Evolutionary conservation across 2,113 vertebrate genomes (phyloP), one percentile per base, ranked within the genome.

Genomic region (Heloderma charlesbogerti): DNA sequence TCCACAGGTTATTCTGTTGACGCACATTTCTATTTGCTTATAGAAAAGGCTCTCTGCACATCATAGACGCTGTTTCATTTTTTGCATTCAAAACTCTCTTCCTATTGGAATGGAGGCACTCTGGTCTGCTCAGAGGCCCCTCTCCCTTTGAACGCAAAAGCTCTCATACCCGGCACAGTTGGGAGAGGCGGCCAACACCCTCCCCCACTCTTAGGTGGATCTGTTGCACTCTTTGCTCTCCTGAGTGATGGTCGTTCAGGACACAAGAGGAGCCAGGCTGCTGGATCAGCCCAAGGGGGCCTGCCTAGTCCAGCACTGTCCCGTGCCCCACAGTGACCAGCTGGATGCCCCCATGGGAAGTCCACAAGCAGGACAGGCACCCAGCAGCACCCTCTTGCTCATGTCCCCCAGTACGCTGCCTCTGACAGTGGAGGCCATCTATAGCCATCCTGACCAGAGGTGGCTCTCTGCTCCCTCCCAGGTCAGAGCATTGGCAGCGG

Each of bases 401-500:
- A 5, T 51, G 4, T 8, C 8, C 48, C 48, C 48, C 13, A 34
- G 13, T 45, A 34, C 18, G 6, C 45, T 37, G 51, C 34, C 6
- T 1, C 48, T 27, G 51, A 25, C 5, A 4, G 18, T 40, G 81
- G 81, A 22, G 10, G 22, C 51, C 18, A 8, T 22, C 18, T 12
- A 1, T 5, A 3, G 54, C 31, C 51, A 3, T 3, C 15, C 54
- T 60, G 81, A 16, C 40, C 16, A 31, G 1, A 1, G 48, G 16
- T 34, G 13, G 31, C 57, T 48, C 31, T 9, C 0, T 29, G 57
- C 57, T 78, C 54, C n/a, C 77, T 86, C 31, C 89, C 94, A 80
- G 90, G 86, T 34, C 94, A 90, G 97, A 97, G 87, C 75, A n/a
- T 37, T 51, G 34, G 81, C 40, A 57, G 8, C 12, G 3, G 74